A percentile compares a stretch with the other conserved stretches of the same genome.
Evolutionary conservation across 2,797 vertebrate genomes (phyloP).

Genomic region (Cephalopachus bancanus): DNA sequence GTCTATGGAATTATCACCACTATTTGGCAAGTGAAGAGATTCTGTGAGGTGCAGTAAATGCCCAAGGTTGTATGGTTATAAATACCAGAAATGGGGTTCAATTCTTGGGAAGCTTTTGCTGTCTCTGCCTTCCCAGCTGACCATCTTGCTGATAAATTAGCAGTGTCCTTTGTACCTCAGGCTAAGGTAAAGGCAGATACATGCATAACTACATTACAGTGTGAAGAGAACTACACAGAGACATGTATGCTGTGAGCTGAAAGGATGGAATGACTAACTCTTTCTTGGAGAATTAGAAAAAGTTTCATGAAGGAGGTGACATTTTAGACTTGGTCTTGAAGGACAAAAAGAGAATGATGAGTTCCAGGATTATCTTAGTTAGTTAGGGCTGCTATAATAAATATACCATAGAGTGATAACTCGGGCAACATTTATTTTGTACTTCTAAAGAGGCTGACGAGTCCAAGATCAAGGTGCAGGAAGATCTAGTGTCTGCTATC

Average conservation of each 20-base stretch:
- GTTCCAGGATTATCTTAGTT: neutral
- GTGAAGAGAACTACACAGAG: neutral
- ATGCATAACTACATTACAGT: neutral
- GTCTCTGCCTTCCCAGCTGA: neutral
- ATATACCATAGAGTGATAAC: neutral
- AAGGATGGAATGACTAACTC: neutral
- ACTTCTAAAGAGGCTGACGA: neutral
- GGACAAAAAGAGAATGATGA: neutral
- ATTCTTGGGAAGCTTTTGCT: slow-evolving; percentile 5
- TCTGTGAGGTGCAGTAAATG: neutral
- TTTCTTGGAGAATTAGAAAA: neutral
- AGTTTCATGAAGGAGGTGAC: neutral
- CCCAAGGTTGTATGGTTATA: neutral
- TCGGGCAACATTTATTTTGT: neutral
- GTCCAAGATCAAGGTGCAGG: neutral
- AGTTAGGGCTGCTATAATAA: neutral
- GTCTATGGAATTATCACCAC: neutral
- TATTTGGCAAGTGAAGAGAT: neutral
- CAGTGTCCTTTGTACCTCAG: neutral
- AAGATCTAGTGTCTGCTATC: neutral
- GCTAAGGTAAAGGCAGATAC: neutral
- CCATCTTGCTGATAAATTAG: neutral
- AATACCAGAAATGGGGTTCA: neutral
- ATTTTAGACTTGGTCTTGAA: slow-evolving; percentile 29
- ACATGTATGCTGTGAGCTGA: neutral